Base-by-base conservation (phyloP, 1,140 invertebrate genomes). In the Brachionus rubens region DNA sequence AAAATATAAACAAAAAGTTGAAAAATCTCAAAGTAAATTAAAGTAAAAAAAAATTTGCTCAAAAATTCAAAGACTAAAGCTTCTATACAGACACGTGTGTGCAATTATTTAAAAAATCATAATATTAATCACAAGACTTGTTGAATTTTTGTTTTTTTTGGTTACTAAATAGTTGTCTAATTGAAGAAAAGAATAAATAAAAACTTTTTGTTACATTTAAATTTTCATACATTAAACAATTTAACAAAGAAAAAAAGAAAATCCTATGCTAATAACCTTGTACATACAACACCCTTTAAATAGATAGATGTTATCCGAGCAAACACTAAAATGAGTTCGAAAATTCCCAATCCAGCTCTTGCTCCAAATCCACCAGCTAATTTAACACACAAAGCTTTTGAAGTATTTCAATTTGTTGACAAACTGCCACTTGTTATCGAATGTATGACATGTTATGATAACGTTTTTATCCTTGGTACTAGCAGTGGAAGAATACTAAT, bases 391-490 rank as follows among this genome's bases (percentile, higher is more conserved):
- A 48, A 54, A 40, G 68, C 68, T 6, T 72, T 72, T 10, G 68
- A 72, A 30, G 30, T 72, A 16, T 21, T 50, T 30, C 26, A 48
- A 50, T 72, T 72, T 50, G 68, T 48, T 19, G 68, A 72, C 2
- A 48, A 54, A 48, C 26, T 72, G 16, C 68, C 68, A 10, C 12
- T 72, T 21, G 28, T 30, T 3, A 72, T 72, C 1, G 68, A 72
- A 54, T 72, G 68, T 26, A 26, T 72, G 26, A 28, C 68, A 33
- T 72, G 68, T 24, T 72, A 72, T 54, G 50, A 72, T 28, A 72
- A 72, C 16, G 41, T 72, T 33, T 72, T 72, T 33, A 72, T 72
- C 14, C 24, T 72, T 6, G 68, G 68, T 2, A 72, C 68, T 24
- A 50, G 47, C 19, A 50, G 28, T 7, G 68, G 68, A 40, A 30